Percentiles rank a stretch among this genome's conserved stretches.
phyloP scores from a whole-genome alignment of 2,888 invertebrate species.

The Belgica antarctica region DNA sequence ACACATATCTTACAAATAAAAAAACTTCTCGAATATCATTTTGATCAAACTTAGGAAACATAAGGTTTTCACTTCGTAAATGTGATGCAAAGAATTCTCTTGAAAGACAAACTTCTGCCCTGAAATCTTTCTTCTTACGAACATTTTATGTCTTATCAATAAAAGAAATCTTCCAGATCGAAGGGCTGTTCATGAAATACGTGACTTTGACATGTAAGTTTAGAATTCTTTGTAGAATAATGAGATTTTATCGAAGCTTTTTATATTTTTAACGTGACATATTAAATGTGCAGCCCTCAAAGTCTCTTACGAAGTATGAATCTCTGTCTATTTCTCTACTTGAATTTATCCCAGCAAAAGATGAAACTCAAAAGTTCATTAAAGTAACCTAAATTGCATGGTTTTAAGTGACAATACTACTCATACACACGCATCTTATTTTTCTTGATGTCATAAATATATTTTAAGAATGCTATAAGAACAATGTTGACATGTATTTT shows the following conservation, averaged over 20 bases:
- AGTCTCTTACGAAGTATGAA: too few species aligned
- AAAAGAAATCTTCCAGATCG: background rate
- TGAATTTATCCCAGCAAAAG: background rate
- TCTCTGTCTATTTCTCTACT: constrained; percentile 23
- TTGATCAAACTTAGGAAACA: background rate
- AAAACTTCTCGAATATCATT: constrained; percentile 10
- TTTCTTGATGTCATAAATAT: constrained; percentile 8
- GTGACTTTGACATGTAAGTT: too few species aligned
- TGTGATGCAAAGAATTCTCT: background rate
- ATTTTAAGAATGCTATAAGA: constrained; percentile 24
- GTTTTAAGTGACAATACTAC: constrained; percentile 40
- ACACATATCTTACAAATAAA: constrained; percentile 10
- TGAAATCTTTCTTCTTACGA: too few species aligned
- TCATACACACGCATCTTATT: constrained; percentile 10
- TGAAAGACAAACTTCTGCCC: too few species aligned
- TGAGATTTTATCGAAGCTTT: too few species aligned
- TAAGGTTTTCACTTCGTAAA: background rate
- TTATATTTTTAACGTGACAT: too few species aligned
- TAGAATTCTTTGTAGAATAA: too few species aligned
- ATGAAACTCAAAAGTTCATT: background rate
- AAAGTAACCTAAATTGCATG: constrained; percentile 12
- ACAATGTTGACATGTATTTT: constrained; percentile 29
- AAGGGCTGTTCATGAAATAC: background rate
- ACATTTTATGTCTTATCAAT: background rate
- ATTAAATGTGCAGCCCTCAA: too few species aligned